These are phyloP conservation scores for Vesta saturnalis DNA, from an alignment of 2,888 invertebrate species.

Conservation along the genomic window DNA sequence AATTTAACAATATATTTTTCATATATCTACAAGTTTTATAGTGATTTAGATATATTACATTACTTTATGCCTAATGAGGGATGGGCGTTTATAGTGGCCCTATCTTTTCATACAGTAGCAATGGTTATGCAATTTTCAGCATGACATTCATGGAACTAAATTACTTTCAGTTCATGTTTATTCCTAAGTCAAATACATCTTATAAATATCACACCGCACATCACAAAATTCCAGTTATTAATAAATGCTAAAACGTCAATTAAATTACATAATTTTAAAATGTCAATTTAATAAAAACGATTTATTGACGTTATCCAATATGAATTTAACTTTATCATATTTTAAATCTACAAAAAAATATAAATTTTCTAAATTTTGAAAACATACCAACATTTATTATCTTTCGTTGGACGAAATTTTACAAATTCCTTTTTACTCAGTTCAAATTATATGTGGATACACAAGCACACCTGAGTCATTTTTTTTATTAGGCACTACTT, in stretches of 20 bases:
- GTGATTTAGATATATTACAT: conserved; percentile 59
- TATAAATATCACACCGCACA: conserved; percentile 47
- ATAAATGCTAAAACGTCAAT: conserved; percentile 14
- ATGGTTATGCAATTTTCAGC: conserved; percentile 43
- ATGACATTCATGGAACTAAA: conserved; percentile 50
- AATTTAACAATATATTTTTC: conserved; percentile 61
- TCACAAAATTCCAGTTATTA: conserved; percentile 45
- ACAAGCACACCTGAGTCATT: background rate
- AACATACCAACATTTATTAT: background rate
- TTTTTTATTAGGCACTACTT: conserved; percentile 10
- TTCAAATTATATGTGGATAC: background rate
- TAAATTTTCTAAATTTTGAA: background rate
- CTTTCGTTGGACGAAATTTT: conserved; percentile 4
- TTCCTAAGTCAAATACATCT: conserved; percentile 18
- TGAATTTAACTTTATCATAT: too few relatives aligned
- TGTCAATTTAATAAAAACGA: background rate
- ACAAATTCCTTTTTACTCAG: background rate
- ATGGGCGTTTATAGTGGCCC: conserved; percentile 50
- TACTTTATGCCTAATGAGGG: conserved; percentile 55
- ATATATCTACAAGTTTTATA: conserved; percentile 61
- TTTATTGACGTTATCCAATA: background rate
- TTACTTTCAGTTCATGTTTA: conserved; percentile 31
- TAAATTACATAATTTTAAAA: background rate
- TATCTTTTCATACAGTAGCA: conserved; percentile 50
- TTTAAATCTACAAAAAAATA: conserved; percentile 7